Percentiles rank a stretch among this genome's conserved stretches.
These are phyloP conservation scores for Agrochola litura DNA, from an alignment of 2,888 invertebrate genomes.

Conservation along the genomic window DNA sequence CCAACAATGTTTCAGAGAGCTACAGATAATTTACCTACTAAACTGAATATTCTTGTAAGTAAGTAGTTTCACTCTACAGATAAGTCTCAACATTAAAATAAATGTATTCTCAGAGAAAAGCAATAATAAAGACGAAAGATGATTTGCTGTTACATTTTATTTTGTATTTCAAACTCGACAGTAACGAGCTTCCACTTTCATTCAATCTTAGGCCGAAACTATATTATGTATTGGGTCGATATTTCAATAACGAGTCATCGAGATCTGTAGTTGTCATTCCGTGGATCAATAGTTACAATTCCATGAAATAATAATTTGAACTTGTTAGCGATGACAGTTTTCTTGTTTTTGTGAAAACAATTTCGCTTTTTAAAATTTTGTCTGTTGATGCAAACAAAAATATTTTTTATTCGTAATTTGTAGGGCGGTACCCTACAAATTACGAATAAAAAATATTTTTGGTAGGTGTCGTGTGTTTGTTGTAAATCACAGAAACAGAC, in stretches of 20 bases:
- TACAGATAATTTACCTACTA: background rate
- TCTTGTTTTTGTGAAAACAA: constrained; percentile 41
- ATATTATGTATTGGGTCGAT: background rate
- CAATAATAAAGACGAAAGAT: constrained; percentile 45
- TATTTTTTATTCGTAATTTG: background rate
- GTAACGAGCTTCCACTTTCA: constrained; percentile 34
- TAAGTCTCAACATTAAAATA: constrained; percentile 11
- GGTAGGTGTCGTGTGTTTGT: background rate
- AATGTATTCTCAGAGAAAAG: constrained; percentile 17
- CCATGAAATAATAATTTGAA: constrained; percentile 51
- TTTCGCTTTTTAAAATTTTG: background rate
- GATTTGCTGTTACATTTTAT: constrained; percentile 48
- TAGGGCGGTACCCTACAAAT: too few species aligned
- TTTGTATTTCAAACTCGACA: constrained; percentile 40
- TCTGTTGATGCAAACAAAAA: constrained; percentile 1
- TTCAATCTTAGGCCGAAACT: constrained; percentile 41
- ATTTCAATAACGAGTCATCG: constrained; percentile 30
- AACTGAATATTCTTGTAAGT: background rate
- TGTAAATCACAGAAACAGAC: background rate
- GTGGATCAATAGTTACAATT: constrained; percentile 57
- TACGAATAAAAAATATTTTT: too few species aligned
- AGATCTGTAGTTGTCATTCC: constrained; percentile 40
- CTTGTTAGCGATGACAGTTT: constrained; percentile 35
- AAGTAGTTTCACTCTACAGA: constrained; percentile 1
- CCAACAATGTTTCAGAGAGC: background rate